Conservation (phyloP, 2,797 vertebrate species). For the Notolabrus celidotus region DNA sequence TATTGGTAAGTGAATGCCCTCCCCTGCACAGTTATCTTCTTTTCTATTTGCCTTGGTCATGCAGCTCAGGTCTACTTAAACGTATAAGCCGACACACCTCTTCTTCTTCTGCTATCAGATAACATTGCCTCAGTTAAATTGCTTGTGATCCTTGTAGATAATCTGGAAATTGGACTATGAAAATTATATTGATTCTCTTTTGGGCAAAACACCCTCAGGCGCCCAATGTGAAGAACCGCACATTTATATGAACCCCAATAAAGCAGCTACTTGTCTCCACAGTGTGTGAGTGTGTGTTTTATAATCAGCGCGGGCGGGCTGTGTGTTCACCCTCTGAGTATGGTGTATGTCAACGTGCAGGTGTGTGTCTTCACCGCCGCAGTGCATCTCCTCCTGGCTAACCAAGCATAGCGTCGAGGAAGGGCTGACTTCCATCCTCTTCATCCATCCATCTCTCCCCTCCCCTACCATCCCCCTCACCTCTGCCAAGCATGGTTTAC, state of each 20-base stretch:
- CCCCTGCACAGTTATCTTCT: background rate
- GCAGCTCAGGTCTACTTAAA: background rate
- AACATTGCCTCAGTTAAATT: slow-evolving; percentile 4
- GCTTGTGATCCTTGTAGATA: background rate
- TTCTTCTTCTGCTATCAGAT: background rate
- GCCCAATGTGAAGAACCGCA: background rate
- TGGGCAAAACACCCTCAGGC: background rate
- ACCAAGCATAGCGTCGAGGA: slow-evolving; percentile 59
- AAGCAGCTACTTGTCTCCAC: background rate
- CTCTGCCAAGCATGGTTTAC: slow-evolving; percentile 78
- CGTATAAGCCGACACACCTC: background rate
- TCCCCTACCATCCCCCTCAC: slow-evolving; percentile 25
- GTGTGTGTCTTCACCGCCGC: slow-evolving; percentile 52
- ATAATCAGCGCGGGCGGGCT: background rate
- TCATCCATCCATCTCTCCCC: slow-evolving; percentile 40
- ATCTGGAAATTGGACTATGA: background rate
- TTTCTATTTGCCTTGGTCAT: background rate
- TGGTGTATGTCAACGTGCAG: slow-evolving; percentile 18
- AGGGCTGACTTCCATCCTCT: slow-evolving; percentile 51
- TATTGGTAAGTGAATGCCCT: slow-evolving; percentile 15
- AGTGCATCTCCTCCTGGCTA: slow-evolving; percentile 58
- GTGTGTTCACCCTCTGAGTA: slow-evolving; percentile 7
- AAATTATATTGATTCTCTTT: background rate
- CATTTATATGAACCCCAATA: slow-evolving; percentile 3
- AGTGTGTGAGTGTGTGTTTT: slow-evolving; percentile 16